Evolutionary conservation across 2,797 vertebrate species (phyloP), one percentile per base, ranked within the genome.

Genomic region (Macrochelys suwanniensis): DNA sequence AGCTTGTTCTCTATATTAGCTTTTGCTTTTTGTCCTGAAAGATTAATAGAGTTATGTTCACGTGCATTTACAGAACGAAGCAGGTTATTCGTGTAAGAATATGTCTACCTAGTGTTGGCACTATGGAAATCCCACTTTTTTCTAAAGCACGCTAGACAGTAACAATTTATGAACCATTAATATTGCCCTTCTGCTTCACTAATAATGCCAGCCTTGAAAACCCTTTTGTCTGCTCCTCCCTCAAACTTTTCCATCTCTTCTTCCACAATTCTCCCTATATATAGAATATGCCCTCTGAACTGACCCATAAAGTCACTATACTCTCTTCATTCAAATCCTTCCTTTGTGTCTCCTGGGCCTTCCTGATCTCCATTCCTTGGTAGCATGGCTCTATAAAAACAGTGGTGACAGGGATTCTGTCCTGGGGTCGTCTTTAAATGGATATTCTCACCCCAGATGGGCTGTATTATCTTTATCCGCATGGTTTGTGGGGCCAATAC

Each of bases 81-180:
- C 28, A n/a, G 11, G 6, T 19, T 19, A 49, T 45, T 92, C 90
- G 87, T 78, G 4, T 13, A 96, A 76, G 49, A 84, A 71, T 53
- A 83, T 37, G 50, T 56, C 50, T 87, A 33, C 57, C 25, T 50
- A 53, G 12, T 45, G 81, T 50, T 59, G 2, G 28, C 86, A 89
- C 89, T 53, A 68, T 16, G 26, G 15, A 93, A 85, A 49, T 61
- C 68, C 7, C 2, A 53, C 31, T 85, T 84, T 7, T 61, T 68
- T 74, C 92, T 87, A n/a, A 94, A 82, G 5, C 54, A 50, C 77
- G 84, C 10, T 80, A 21, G 71, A 12, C 31, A 82, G 4, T 86
- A 88, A 65, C 85, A 50, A 15, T 90, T 1, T 57, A 88, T 89
- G 81, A 93, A 92, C 92, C 42, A 77, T 92, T 96, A 82, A 80